phyloP scores from a whole-genome alignment of 2,888 invertebrate genomes.

The Troides oblongomaculatus region DNA sequence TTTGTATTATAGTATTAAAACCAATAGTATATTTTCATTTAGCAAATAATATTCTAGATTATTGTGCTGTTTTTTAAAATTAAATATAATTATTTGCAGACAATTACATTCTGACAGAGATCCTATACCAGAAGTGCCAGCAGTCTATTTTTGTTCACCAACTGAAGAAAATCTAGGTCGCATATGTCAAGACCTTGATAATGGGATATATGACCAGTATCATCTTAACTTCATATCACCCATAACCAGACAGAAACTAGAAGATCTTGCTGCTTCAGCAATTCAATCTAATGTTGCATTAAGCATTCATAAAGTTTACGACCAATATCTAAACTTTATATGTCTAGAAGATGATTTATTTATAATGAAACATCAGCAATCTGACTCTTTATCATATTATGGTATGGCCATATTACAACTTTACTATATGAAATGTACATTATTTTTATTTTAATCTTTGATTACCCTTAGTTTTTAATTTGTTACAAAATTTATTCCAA shows the following conservation, averaged over 20 bases:
- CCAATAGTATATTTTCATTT: no score
- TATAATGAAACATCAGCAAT: slow-evolving; percentile 94
- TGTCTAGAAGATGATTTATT: slow-evolving; percentile 99
- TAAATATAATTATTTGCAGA: slow-evolving; percentile 65
- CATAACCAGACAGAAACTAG: slow-evolving; percentile 94
- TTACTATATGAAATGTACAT: neutral
- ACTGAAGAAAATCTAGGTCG: slow-evolving; percentile 97
- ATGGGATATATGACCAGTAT: slow-evolving; percentile 95
- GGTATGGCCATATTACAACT: slow-evolving; percentile 68
- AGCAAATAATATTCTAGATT: neutral
- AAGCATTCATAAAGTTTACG: slow-evolving; percentile 96
- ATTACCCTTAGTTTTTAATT: neutral
- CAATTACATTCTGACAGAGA: slow-evolving; percentile 93
- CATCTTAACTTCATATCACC: slow-evolving; percentile 98
- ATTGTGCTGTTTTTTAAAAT: neutral
- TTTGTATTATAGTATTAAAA: no score
- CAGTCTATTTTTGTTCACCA: slow-evolving; percentile 98
- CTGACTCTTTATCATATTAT: slow-evolving; percentile 95
- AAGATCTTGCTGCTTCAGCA: slow-evolving; percentile 96
- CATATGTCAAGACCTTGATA: slow-evolving; percentile 93
- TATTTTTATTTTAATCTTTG: neutral
- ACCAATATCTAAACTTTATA: slow-evolving; percentile 99
- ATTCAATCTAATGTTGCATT: slow-evolving; percentile 94
- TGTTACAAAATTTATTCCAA: neutral
- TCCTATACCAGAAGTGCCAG: slow-evolving; percentile 98